Evolutionary conservation across 35 echinoderm and acorn worm genomes (phyloP).

Genomic region (Eucidaris tribuloides): DNA sequence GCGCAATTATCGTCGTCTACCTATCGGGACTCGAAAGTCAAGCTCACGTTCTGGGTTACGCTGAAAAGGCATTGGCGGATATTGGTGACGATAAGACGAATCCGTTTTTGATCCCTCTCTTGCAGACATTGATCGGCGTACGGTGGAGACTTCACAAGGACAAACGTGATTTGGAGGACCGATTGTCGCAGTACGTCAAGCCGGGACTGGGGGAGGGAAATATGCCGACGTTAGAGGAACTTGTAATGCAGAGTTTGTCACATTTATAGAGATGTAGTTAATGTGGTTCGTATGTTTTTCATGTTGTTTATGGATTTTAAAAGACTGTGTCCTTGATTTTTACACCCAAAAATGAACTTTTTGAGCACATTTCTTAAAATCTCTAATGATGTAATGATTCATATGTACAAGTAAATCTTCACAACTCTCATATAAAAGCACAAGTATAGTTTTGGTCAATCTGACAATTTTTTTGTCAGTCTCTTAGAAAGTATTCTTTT

Average conservation of each 20-base stretch:
- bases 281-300: neutral
- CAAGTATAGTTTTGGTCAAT: neutral
- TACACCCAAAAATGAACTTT: too few species aligned
- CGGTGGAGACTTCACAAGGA: conserved; percentile 86
- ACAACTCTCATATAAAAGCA: neutral
- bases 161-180: conserved; percentile 78
- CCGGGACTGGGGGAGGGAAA: conserved; percentile 43
- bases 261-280: conserved; percentile 46
- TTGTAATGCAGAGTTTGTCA: conserved; percentile 87
- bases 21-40: conserved; percentile 71
- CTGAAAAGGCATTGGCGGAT: conserved; percentile 67
- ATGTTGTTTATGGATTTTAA: neutral
- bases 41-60: conserved; percentile 74
- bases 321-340: neutral
- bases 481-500: too few species aligned
- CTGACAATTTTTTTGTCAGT: too few species aligned
- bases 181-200: conserved; percentile 57
- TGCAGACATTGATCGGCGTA: conserved; percentile 87
- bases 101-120: conserved; percentile 73
- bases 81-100: conserved; percentile 80
- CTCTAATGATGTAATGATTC: neutral
- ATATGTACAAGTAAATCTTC: neutral
- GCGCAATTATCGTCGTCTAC: conserved; percentile 90
- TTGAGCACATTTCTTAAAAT: neutral
- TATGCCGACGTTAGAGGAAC: conserved; percentile 87